Percentiles rank a stretch among this genome's conserved stretches.
Conservation (phyloP, 2,797 vertebrate species). For the Myiothlypis coronata region DNA sequence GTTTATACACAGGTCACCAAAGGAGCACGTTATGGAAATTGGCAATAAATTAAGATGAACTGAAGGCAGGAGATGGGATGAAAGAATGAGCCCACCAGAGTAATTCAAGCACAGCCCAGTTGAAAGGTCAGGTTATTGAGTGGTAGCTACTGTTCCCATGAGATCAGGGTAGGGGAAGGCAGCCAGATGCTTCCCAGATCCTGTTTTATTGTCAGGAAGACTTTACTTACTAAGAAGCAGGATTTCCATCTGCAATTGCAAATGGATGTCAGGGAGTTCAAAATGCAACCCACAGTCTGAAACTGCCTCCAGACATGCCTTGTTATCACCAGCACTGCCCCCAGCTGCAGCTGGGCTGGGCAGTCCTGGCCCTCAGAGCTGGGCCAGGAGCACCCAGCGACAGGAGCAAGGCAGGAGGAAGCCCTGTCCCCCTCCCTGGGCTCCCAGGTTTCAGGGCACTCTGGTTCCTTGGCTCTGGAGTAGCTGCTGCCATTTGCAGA, state of each 20-base stretch:
- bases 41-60: constrained; percentile 39
- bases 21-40: constrained; percentile 19
- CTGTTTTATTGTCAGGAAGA: background rate
- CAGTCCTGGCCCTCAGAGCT: background rate
- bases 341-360: background rate
- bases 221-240: background rate
- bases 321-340: background rate
- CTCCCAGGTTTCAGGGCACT: background rate
- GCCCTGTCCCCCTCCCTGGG: background rate
- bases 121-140: constrained; percentile 16
- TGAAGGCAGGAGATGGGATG: constrained; percentile 17
- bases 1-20: constrained; percentile 7
- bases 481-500: background rate
- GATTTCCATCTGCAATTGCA: background rate
- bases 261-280: background rate
- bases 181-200: constrained; percentile 33
- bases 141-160: constrained; percentile 10
- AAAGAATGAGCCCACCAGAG: background rate
- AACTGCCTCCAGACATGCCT: background rate
- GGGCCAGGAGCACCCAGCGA: rapidly evolving
- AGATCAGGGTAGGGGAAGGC: background rate
- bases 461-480: background rate
- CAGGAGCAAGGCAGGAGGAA: background rate
- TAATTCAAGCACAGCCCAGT: constrained; percentile 7
- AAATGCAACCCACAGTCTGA: background rate